Evolutionary conservation across 2,888 invertebrate species (phyloP), one percentile per base, ranked within the genome.

Genomic region (Germaria angustata): DNA sequence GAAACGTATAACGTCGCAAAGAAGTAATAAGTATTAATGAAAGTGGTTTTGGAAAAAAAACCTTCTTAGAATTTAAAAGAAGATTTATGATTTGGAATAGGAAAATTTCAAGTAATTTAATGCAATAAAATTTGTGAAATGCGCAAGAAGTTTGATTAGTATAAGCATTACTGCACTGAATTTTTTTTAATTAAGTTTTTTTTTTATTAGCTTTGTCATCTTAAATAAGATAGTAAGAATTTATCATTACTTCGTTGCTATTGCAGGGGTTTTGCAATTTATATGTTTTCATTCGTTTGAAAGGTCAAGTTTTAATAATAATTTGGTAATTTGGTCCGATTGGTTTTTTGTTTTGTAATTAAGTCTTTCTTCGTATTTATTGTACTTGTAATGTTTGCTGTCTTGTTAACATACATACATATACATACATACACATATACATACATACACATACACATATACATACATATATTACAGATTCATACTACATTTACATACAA

Each of bases 161-260:
- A 57, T 32, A 46, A 66, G 55, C 41, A 5, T 41, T 15, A 41
- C 3, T 41, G 3, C 1, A 11, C 15, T 41, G 15, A 13, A 41
- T 20, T 53, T 4, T 66, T 55, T 39, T 2, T 34, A 17, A 32
- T 34, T 39, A 4, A 9, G n/a, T n/a, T n/a, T n/a, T n/a, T n/a
- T n/a, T n/a, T 22, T 76, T 34, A 65, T 46, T 73, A 13, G 8
- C 55, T 66, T 69, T 20, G 28, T 63, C 51, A 9, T 55, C 15
- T 51, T 41, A 36, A 44, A 34, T 61, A 13, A n/a, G n/a, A n/a
- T n/a, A 15, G n/a, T 73, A 41, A 7, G 24, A 46, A 17, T 15
- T 69, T 57, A 34, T 59, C 55, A n/a, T 76, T 75, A 57, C 13
- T 76, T 81, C 77, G 81, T 77, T 81, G 81, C 81, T 81, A 81